phyloP scores from a whole-genome alignment of 2,113 vertebrate genomes.

The Melanerpes aurifrons region DNA sequence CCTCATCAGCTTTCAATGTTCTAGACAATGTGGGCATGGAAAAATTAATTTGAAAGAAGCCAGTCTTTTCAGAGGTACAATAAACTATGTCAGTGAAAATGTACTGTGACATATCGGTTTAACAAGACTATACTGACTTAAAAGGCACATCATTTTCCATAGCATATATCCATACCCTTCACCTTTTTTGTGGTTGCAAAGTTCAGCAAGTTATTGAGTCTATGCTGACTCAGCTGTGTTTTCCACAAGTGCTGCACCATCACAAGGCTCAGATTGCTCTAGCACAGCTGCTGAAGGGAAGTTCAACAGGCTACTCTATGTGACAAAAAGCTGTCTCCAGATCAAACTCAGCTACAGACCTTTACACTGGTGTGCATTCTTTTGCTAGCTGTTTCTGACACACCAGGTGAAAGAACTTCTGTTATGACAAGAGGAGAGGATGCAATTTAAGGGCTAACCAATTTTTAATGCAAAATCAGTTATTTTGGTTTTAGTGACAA shows the following conservation, averaged over 20 bases:
- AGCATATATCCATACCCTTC: neutral
- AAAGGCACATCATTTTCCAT: neutral
- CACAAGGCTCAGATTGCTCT: neutral
- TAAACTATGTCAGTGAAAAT: neutral
- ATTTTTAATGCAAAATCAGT: neutral
- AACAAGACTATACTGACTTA: neutral
- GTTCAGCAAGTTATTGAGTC: neutral
- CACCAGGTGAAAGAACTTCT: neutral
- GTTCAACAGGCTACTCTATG: accelerated
- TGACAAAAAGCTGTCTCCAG: neutral
- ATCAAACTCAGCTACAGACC: neutral
- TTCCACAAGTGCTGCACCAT: neutral
- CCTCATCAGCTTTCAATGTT: neutral
- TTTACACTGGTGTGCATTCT: neutral
- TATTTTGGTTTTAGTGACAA: neutral
- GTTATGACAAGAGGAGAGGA: neutral
- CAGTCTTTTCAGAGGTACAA: neutral
- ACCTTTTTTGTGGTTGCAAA: neutral
- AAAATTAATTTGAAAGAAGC: neutral
- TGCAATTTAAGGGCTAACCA: neutral
- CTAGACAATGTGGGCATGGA: neutral
- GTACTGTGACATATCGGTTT: neutral
- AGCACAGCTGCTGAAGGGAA: neutral
- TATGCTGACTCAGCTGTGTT: neutral
- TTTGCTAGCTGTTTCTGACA: neutral